These are phyloP conservation scores for Chelonus insularis DNA, from an alignment of 1,140 invertebrate genomes.

Conservation along the genomic window DNA sequence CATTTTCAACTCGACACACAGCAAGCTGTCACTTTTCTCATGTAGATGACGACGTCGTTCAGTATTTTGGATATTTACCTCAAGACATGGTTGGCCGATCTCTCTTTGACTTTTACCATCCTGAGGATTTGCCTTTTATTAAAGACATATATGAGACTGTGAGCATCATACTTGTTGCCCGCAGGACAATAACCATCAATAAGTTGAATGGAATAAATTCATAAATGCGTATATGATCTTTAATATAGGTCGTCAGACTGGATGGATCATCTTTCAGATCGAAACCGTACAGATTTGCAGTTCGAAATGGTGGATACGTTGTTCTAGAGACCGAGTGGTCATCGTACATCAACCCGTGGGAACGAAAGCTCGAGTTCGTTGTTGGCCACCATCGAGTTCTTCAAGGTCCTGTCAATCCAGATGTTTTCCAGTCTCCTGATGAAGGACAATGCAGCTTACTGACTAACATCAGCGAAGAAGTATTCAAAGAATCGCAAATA, in stretches of 20 bases:
- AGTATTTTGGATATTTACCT: conserved; percentile 83
- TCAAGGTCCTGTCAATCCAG: conserved; percentile 72
- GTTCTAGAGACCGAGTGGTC: conserved; percentile 91
- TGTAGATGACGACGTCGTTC: conserved; percentile 77
- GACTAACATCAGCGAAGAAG: conserved; percentile 59
- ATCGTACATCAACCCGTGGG: conserved; percentile 93
- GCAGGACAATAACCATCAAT: conserved; percentile 8
- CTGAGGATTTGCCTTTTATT: conserved; percentile 77
- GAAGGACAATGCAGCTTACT: conserved; percentile 53
- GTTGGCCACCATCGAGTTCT: conserved; percentile 84
- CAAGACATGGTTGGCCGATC: conserved; percentile 84
- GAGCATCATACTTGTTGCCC: conserved; percentile 50
- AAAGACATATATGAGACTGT: conserved; percentile 84
- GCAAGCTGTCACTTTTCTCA: conserved; percentile 74
- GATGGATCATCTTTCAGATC: conserved; percentile 72
- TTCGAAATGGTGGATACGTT: conserved; percentile 82
- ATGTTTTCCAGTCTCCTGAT: conserved; percentile 68
- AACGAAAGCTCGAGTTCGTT: conserved; percentile 86
- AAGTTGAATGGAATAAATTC: neutral
- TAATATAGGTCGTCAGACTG: conserved; percentile 61
- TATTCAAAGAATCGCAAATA: conserved; percentile 64
- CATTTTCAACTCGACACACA: conserved; percentile 79
- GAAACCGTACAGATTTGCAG: conserved; percentile 77
- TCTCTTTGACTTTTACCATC: conserved; percentile 86
- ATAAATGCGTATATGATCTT: neutral